A percentile compares a stretch with the other conserved stretches of the same genome.
Conservation (phyloP, 2,888 invertebrate species). For the Dynastes grantii region DNA sequence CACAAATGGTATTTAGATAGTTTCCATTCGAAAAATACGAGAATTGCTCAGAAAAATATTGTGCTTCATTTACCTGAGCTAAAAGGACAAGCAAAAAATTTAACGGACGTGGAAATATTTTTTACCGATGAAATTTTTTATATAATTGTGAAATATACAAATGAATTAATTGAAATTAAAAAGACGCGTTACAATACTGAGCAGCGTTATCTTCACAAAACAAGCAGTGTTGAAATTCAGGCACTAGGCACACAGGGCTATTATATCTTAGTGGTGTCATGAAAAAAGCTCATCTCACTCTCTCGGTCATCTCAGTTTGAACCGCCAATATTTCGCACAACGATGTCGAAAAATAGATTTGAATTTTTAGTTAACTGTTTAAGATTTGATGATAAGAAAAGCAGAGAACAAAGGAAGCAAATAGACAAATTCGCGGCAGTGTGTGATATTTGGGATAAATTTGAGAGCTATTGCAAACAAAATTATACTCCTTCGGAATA, state of each 20-base stretch:
- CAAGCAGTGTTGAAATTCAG: slow-evolving; percentile 37
- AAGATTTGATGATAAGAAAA: neutral
- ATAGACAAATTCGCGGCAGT: too few relatives aligned
- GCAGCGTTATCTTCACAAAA: slow-evolving; percentile 46
- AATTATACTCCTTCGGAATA: slow-evolving; percentile 40
- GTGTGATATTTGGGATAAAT: too few relatives aligned
- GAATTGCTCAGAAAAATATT: slow-evolving; percentile 41
- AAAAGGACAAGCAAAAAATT: neutral
- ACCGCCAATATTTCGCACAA: neutral
- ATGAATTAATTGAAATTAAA: slow-evolving; percentile 37
- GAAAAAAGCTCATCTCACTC: slow-evolving; percentile 46
- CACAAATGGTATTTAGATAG: neutral
- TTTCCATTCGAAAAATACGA: slow-evolving; percentile 41
- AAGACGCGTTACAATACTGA: slow-evolving; percentile 34
- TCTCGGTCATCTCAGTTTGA: slow-evolving; percentile 5
- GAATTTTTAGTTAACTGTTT: slow-evolving; percentile 8
- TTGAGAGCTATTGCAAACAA: slow-evolving; percentile 33
- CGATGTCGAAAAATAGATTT: neutral
- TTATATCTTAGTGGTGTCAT: slow-evolving; percentile 51
- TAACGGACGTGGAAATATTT: slow-evolving; percentile 26
- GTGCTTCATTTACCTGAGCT: neutral
- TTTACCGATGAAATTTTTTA: slow-evolving; percentile 35
- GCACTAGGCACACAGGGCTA: slow-evolving; percentile 38
- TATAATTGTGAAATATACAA: slow-evolving; percentile 9
- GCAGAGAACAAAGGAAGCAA: too few relatives aligned